Evolutionary conservation across 1,140 invertebrate genomes (phyloP).

Genomic region (Bradysia coprophila): DNA sequence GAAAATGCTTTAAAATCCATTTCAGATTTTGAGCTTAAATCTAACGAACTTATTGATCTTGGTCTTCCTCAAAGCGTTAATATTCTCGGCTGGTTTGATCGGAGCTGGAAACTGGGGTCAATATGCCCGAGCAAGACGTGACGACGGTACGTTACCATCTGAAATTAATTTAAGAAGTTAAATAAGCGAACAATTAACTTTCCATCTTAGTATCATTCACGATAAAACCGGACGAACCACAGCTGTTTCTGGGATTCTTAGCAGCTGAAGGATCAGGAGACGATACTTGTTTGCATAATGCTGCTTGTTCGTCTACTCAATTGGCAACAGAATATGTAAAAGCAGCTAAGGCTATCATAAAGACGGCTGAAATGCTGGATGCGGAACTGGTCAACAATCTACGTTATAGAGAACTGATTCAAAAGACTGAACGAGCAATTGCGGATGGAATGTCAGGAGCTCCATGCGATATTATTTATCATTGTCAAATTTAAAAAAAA

Average conservation of each 20-base stretch:
- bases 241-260: slow-evolving; percentile 46
- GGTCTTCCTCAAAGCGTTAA: slow-evolving; percentile 58
- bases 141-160: slow-evolving; percentile 20
- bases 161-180: not conserved
- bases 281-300: slow-evolving; percentile 52
- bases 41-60: slow-evolving; percentile 62
- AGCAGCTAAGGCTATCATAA: slow-evolving; percentile 51
- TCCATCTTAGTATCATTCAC: slow-evolving; percentile 23
- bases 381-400: slow-evolving; percentile 16
- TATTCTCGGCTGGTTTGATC: slow-evolving; percentile 57
- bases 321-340: slow-evolving; percentile 52
- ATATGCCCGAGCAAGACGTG: slow-evolving; percentile 31
- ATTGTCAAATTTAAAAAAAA: slow-evolving; percentile 4
- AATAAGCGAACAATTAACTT: slow-evolving; percentile 29
- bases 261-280: slow-evolving; percentile 39
- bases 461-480: slow-evolving; percentile 15
- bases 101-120: slow-evolving; percentile 43
- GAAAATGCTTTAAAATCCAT: slow-evolving; percentile 4
- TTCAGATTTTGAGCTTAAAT: slow-evolving; percentile 61
- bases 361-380: slow-evolving; percentile 48
- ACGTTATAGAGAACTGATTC: slow-evolving; percentile 16
- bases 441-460: slow-evolving; percentile 15
- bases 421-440: slow-evolving; percentile 15
- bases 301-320: slow-evolving; percentile 52
- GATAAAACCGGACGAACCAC: slow-evolving; percentile 39